A percentile compares a stretch with the other conserved stretches of the same genome.
Evolutionary conservation across 2,888 invertebrate species (phyloP).

Genomic region (Erynnis tages): DNA sequence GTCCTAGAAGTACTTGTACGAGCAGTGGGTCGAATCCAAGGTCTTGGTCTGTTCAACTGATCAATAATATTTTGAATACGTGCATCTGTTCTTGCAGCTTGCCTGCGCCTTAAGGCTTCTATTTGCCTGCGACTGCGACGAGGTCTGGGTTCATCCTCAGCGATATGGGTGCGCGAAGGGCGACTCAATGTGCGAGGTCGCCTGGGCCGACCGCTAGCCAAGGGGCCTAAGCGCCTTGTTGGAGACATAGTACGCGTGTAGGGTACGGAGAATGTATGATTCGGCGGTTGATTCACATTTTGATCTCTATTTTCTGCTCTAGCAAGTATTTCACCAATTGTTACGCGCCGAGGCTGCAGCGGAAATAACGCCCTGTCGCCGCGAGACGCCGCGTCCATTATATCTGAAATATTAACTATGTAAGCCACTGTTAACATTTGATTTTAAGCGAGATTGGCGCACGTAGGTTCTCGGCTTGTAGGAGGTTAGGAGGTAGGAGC

Average conservation of each 20-base stretch:
- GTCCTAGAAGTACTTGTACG: neutral
- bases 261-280: no score
- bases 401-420: neutral
- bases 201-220: conserved; percentile 12
- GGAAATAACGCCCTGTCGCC: neutral
- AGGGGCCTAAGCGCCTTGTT: conserved; percentile 10
- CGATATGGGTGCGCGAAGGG: neutral
- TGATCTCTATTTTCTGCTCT: conserved; percentile 5
- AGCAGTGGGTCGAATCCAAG: neutral
- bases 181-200: conserved; percentile 12
- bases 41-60: neutral
- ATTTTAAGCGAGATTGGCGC: no score
- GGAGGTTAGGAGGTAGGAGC: no score
- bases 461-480: no score
- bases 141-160: neutral
- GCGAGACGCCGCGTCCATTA: neutral
- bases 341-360: neutral
- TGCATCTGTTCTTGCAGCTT: conserved; percentile 1
- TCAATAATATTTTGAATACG: conserved; percentile 6
- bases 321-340: conserved; percentile 15
- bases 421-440: no score
- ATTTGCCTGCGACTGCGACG: neutral
- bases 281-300: no score
- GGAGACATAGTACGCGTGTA: no score
- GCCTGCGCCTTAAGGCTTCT: neutral